Conservation (phyloP, 2,113 vertebrate genomes). For the Trichechus manatus region DNA sequence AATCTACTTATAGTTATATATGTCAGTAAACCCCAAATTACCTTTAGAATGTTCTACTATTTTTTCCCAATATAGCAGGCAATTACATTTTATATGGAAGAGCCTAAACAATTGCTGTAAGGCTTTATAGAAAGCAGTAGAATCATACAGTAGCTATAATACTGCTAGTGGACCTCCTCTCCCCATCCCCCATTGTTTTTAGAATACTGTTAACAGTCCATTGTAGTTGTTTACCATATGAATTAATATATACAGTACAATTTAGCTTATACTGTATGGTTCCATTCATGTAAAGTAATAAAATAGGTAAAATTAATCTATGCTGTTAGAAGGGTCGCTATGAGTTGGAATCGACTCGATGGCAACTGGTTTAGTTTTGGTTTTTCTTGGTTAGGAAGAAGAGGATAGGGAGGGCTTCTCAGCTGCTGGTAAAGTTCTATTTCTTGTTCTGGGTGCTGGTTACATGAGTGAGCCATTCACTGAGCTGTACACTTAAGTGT, state of each 20-base stretch:
- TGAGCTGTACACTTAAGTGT: neutral
- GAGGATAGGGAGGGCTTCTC: neutral
- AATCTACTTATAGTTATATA: neutral
- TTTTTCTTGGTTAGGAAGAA: neutral
- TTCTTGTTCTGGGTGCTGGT: neutral
- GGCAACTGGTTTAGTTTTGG: too few species aligned
- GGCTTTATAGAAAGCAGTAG: neutral
- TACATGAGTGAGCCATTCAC: neutral
- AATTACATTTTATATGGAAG: neutral
- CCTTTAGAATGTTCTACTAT: conserved; percentile 26
- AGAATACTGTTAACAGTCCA: neutral
- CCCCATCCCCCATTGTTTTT: neutral
- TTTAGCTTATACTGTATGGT: neutral
- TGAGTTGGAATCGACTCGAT: too few species aligned
- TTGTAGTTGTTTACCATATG: neutral
- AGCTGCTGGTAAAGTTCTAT: neutral
- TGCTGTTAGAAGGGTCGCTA: neutral
- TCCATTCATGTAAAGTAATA: neutral
- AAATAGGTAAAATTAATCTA: neutral
- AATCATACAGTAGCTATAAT: neutral
- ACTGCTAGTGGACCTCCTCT: neutral
- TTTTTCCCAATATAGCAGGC: neutral
- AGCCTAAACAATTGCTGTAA: neutral
- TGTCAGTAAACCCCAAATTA: neutral
- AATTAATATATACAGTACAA: neutral